These are phyloP conservation scores for Karalla daura DNA, from an alignment of 2,797 vertebrate species.

Conservation along the genomic window DNA sequence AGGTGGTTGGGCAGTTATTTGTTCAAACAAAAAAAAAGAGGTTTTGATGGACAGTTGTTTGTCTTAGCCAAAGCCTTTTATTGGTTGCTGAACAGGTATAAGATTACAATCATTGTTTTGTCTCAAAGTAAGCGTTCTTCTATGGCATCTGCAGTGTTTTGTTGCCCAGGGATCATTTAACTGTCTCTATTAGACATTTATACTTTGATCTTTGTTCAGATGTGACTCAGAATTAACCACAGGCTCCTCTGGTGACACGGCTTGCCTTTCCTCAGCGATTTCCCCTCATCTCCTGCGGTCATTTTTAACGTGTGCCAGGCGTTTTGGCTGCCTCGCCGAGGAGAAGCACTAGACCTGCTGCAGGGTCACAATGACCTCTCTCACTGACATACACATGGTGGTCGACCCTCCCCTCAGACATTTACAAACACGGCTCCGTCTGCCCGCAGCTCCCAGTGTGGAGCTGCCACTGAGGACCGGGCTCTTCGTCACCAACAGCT, in stretches of 20 bases:
- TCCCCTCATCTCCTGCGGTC: constrained; percentile 23
- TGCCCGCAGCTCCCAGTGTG: constrained; percentile 47
- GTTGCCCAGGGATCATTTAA: not conserved
- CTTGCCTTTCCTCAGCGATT: constrained; percentile 33
- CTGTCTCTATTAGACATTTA: constrained; percentile 8
- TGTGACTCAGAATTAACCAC: constrained; percentile 12
- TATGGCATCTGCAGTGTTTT: not conserved
- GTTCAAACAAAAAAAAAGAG: constrained; percentile 22
- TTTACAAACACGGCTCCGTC: constrained; percentile 48
- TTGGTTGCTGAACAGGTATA: constrained; percentile 8
- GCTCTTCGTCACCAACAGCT: constrained; percentile 54
- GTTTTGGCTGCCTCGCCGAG: constrained; percentile 1
- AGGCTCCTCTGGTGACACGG: constrained; percentile 7
- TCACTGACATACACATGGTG: constrained; percentile 19
- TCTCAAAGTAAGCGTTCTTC: not conserved
- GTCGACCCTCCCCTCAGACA: constrained; percentile 38
- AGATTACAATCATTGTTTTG: not conserved
- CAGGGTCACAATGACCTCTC: constrained; percentile 14
- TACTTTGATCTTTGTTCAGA: constrained; percentile 22
- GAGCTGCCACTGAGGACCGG: constrained; percentile 27
- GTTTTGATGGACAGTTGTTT: constrained; percentile 33
- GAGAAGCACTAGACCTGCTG: not conserved
- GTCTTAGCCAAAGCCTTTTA: constrained; percentile 11
- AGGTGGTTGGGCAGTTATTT: constrained; percentile 64
- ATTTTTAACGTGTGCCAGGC: constrained; percentile 18